Evolutionary conservation across 2,113 vertebrate genomes (phyloP).

Genomic region (Hypocryptadius cinnamomeus): DNA sequence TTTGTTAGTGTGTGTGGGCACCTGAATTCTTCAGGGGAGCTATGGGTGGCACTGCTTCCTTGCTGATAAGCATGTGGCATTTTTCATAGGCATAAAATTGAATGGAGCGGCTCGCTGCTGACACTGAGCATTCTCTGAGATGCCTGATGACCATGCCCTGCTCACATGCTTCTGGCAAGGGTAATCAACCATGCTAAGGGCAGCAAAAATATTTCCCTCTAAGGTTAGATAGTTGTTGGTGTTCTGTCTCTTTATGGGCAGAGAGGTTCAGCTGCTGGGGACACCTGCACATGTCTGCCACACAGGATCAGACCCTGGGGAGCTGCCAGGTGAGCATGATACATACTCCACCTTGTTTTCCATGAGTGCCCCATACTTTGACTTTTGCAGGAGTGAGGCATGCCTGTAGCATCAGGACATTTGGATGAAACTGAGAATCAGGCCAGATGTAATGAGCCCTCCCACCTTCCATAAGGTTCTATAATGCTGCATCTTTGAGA

Average conservation of each 20-base stretch:
- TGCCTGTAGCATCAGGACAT: not conserved
- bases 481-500: not conserved
- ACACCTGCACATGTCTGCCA: not conserved
- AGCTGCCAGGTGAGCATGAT: not conserved
- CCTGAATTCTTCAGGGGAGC: not conserved
- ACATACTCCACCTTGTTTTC: not conserved
- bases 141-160: not conserved
- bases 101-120: not conserved
- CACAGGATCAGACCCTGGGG: not conserved
- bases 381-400: not conserved
- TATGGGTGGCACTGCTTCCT: not conserved
- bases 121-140: not conserved
- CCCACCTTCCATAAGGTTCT: not conserved
- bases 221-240: not conserved
- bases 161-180: not conserved
- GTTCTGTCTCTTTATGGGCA: not conserved
- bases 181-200: not conserved
- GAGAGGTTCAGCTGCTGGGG: not conserved
- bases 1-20: rapidly evolving
- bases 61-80: rapidly evolving
- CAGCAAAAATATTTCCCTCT: not conserved
- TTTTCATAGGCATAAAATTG: not conserved
- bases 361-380: not conserved
- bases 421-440: not conserved
- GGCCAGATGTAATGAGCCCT: not conserved